These are phyloP conservation scores for Ascidia mentula DNA, from an alignment of 23 tunicate genomes.

Conservation along the genomic window DNA sequence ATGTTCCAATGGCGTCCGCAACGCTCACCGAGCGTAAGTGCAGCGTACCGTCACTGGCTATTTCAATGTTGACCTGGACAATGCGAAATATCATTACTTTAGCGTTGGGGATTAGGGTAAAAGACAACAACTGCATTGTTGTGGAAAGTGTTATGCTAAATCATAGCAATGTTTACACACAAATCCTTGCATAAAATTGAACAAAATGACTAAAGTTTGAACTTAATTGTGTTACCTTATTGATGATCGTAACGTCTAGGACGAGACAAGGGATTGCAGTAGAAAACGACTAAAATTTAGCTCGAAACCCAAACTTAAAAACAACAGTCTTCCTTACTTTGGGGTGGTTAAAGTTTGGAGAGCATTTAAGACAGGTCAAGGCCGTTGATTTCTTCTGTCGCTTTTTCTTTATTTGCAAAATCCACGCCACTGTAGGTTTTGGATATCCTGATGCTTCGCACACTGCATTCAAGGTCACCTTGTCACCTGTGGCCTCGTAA, in stretches of 20 bases:
- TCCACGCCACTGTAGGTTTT: conserved; percentile 11
- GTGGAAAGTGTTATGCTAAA: too few species aligned
- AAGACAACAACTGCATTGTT: too few species aligned
- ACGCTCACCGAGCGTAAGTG: background rate
- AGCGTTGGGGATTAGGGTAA: too few species aligned
- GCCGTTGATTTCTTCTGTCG: background rate
- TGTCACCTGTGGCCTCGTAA: background rate
- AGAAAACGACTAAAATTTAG: too few species aligned
- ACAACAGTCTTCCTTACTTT: conserved; percentile 15
- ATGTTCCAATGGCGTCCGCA: conserved; percentile 12
- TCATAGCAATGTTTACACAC: too few species aligned
- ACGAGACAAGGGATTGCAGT: too few species aligned
- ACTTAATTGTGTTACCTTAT: too few species aligned
- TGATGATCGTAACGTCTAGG: too few species aligned
- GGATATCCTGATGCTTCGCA: conserved; percentile 21
- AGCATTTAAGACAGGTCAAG: conserved; percentile 3
- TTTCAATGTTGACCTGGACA: conserved; percentile 8
- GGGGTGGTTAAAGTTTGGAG: background rate
- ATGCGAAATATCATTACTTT: background rate
- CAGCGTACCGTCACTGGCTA: conserved; percentile 16
- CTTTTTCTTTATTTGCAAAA: background rate
- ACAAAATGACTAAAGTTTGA: too few species aligned
- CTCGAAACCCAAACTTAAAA: too few species aligned
- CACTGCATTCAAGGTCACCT: conserved; percentile 1
- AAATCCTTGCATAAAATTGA: too few species aligned